Base-by-base conservation (phyloP, 2,888 invertebrate genomes). In the Dorcus hopei region DNA sequence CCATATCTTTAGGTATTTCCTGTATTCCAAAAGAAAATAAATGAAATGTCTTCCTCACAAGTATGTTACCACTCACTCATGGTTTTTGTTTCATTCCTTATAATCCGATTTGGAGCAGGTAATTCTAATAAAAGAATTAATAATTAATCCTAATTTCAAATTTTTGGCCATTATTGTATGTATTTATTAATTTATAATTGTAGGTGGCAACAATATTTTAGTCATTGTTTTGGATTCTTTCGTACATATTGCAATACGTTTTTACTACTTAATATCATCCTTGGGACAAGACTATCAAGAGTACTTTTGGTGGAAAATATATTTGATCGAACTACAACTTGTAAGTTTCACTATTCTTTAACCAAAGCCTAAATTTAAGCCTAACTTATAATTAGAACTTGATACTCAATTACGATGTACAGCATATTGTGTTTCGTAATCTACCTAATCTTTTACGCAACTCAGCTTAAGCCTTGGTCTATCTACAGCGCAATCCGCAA, bases 291-390 rank as follows among this genome's bases (percentile, higher is more conserved):
- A 86, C 62, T 87, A 90, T 74, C 89, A 90, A 74, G 90, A 91
- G 70, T 90, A 88, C 72, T 78, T 93, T 11, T 93, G 93, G 93
- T 94, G 93, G 93, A 94, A 94, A 77, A 88, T 84, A 70, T 89
- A 93, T 73, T 83, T 94, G 61, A 94, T 94, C 8, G 82, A 83
- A 3, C 75, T 93, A 71, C 94, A 94, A 49, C 23, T 45, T 16
- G 45, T 45, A 9, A n/a, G 45, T 45, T 9, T 3, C 11, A 45
- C n/a, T 41, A 41, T 41, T 41, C 11, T 19, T 19, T 19, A 19
- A 19, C 19, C 2, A 19, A 19, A 3, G 19, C 19, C 19, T 19
- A 19, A 19, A 19, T 19, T 14, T 14, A 14, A 14, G 14, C 14
- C 14, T 14, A 14, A 14, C 14, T 14, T n/a, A n/a, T n/a, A n/a